Evolutionary conservation across 2,113 vertebrate genomes (phyloP).

Genomic region (Sula dactylatra): DNA sequence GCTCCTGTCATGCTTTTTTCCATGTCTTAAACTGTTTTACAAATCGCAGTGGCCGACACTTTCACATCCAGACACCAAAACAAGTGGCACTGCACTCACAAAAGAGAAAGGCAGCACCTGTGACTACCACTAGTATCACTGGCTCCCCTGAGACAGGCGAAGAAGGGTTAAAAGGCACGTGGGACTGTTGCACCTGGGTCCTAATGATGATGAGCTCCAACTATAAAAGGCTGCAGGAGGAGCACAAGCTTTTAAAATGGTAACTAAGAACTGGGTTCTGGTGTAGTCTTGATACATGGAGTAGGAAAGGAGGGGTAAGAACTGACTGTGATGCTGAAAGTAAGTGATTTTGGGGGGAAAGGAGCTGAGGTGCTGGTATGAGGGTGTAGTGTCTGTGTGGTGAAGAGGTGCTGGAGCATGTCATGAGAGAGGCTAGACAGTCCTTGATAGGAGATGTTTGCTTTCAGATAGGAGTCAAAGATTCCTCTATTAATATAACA

Average conservation of each 20-base stretch:
- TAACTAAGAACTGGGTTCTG: not conserved
- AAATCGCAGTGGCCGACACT: not conserved
- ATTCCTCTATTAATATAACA: not conserved
- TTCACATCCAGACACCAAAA: not conserved
- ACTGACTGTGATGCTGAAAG: not conserved
- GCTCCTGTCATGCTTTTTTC: not conserved
- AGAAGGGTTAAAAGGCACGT: not conserved
- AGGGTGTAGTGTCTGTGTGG: not conserved
- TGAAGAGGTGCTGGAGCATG: not conserved
- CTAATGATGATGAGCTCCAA: not conserved
- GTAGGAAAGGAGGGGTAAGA: not conserved
- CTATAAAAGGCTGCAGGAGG: not conserved
- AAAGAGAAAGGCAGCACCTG: not conserved
- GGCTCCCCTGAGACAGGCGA: not conserved
- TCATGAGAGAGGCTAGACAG: not conserved
- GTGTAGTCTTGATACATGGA: too few species aligned
- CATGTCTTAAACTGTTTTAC: not conserved
- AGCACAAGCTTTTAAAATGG: not conserved
- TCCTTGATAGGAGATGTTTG: not conserved
- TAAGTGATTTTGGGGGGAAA: not conserved
- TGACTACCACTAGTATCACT: not conserved
- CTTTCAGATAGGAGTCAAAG: not conserved
- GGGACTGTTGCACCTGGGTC: not conserved
- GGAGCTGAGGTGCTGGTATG: not conserved
- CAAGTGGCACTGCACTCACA: not conserved